Evolutionary conservation across 2,113 vertebrate species (phyloP).

Genomic region (Uropsilus gracilis): DNA sequence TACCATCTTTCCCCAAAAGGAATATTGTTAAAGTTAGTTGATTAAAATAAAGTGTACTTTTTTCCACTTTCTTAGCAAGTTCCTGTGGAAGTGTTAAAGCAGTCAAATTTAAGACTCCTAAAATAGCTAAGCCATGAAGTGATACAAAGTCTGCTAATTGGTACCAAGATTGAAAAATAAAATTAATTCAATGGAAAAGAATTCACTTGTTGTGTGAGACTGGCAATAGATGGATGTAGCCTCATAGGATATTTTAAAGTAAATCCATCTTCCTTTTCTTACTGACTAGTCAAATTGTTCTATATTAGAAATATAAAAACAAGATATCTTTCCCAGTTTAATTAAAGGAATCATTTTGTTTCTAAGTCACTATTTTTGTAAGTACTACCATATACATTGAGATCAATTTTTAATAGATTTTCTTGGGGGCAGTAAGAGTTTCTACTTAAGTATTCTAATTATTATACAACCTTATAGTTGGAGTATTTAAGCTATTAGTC

Average conservation of each 20-base stretch:
- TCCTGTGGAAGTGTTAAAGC: constrained; percentile 54
- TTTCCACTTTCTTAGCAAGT: constrained; percentile 4
- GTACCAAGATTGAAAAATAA: constrained; percentile 27
- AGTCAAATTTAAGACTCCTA: constrained; percentile 47
- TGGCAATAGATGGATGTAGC: background rate
- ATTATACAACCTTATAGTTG: background rate
- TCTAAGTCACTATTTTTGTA: background rate
- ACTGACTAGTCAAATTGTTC: background rate
- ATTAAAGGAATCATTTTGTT: background rate
- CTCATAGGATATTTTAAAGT: background rate
- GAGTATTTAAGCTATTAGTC: background rate
- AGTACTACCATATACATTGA: background rate
- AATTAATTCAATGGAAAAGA: constrained; percentile 25
- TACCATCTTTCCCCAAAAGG: constrained; percentile 9
- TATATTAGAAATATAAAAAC: constrained; percentile 17
- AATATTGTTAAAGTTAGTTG: background rate
- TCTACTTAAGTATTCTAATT: background rate
- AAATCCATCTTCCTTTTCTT: background rate
- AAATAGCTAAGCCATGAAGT: background rate
- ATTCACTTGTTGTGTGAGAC: constrained; percentile 29
- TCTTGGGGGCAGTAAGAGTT: background rate
- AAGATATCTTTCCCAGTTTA: background rate
- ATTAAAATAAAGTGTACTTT: background rate
- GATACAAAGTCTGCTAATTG: background rate
- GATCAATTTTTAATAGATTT: background rate